phyloP scores from a whole-genome alignment of 2,113 vertebrate genomes.

The Prionailurus bengalensis region DNA sequence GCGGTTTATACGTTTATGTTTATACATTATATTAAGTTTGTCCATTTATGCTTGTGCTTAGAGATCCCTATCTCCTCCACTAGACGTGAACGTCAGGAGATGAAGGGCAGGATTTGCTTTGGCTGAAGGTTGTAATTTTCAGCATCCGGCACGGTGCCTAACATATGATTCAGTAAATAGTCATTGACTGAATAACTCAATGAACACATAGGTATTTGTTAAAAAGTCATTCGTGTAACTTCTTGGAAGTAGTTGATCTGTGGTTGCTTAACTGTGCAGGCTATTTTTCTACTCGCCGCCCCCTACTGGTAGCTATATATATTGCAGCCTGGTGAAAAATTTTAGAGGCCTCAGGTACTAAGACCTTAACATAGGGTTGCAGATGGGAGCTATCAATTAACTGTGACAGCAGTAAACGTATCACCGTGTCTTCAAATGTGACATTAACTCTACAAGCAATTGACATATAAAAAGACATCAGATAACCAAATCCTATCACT shows the following conservation, averaged over 20 bases:
- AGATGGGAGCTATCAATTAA: background rate
- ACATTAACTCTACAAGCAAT: background rate
- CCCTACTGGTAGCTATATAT: background rate
- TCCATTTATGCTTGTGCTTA: background rate
- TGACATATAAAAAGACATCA: background rate
- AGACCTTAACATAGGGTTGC: background rate
- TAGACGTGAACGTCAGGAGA: background rate
- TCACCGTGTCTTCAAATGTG: conserved; percentile 14
- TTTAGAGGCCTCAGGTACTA: background rate
- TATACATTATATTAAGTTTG: background rate
- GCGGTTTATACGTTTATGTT: background rate
- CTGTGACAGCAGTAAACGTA: background rate
- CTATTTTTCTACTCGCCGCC: conserved; percentile 2
- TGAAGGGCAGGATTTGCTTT: background rate
- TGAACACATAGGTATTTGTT: background rate
- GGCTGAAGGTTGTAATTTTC: conserved; percentile 16
- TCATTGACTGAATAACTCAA: conserved; percentile 15
- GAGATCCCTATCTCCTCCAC: background rate
- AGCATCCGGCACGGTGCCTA: background rate
- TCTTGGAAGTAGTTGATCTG: background rate
- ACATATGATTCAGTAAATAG: conserved; percentile 23
- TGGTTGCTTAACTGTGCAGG: background rate
- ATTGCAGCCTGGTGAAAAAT: conserved; percentile 43
- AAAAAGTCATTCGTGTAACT: background rate
- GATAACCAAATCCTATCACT: conserved; percentile 10